These are phyloP conservation scores for Platyscapa corneri DNA, from an alignment of 1,140 invertebrate species.

Conservation along the genomic window DNA sequence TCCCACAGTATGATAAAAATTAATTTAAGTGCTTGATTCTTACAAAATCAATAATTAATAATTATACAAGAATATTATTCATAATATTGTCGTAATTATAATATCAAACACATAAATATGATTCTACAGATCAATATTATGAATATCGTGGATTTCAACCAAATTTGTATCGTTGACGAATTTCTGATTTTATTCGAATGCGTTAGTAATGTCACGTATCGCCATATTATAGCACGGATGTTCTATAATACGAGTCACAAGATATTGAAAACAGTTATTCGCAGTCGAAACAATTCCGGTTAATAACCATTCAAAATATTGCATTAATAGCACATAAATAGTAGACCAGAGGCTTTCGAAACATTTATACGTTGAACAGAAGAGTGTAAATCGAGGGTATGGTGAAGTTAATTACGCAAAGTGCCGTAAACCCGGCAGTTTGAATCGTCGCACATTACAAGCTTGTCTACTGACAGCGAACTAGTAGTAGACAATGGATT, in stretches of 20 bases:
- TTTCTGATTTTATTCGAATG: too few species aligned
- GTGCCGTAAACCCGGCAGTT: conserved; percentile 57
- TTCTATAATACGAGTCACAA: neutral
- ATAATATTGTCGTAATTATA: too few species aligned
- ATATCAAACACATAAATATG: too few species aligned
- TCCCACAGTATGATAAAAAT: too few species aligned
- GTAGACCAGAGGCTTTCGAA: neutral
- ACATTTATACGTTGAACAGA: neutral
- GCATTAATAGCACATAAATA: neutral
- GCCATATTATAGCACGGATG: neutral
- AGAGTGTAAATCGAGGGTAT: conserved; percentile 45
- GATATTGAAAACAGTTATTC: neutral
- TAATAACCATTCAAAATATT: neutral
- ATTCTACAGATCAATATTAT: too few species aligned
- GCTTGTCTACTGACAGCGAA: conserved; percentile 57
- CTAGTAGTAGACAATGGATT: conserved; percentile 55
- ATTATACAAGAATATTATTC: too few species aligned
- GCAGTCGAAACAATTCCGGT: neutral
- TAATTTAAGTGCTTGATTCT: too few species aligned
- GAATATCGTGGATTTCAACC: too few species aligned
- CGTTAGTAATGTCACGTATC: neutral
- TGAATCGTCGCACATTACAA: conserved; percentile 59
- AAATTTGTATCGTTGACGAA: too few species aligned
- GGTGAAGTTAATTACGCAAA: conserved; percentile 59
- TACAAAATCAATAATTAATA: too few species aligned